Evolutionary conservation across 2,888 invertebrate genomes (phyloP).

Genomic region (Tenthredo mesomela): DNA sequence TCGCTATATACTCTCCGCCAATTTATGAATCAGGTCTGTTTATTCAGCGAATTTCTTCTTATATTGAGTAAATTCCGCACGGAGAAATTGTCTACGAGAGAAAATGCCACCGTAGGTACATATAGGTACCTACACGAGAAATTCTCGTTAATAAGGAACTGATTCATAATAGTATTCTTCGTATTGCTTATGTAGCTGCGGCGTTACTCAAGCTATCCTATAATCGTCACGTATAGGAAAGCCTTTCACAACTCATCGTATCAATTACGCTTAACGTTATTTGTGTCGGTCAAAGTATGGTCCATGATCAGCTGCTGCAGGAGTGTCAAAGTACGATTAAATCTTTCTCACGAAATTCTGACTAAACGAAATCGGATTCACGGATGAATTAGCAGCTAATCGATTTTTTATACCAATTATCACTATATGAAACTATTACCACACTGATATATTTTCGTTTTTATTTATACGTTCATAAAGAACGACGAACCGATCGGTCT

Average conservation of each 20-base stretch:
- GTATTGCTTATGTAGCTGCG: not conserved
- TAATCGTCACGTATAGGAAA: slow-evolving; percentile 6
- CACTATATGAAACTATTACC: not conserved
- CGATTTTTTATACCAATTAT: not conserved
- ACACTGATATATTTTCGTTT: not conserved
- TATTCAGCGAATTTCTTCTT: not conserved
- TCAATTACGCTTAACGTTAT: slow-evolving; percentile 13
- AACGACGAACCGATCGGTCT: not conserved
- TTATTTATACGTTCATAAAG: not conserved
- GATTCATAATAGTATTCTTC: not conserved
- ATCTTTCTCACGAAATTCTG: not conserved
- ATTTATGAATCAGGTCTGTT: not conserved
- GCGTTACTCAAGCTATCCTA: not conserved
- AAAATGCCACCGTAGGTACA: not conserved
- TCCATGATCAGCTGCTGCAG: not conserved
- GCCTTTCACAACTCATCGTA: slow-evolving; percentile 24
- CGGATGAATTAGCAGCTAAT: not conserved
- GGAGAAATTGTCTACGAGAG: not conserved
- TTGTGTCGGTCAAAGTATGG: not conserved
- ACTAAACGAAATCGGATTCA: not conserved
- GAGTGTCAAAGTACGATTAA: not conserved
- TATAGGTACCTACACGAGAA: not conserved
- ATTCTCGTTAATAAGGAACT: not conserved
- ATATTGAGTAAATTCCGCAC: not conserved
- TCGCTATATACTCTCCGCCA: not conserved